Evolutionary conservation across 2,888 invertebrate species (phyloP).

Genomic region (Beris chalybata): DNA sequence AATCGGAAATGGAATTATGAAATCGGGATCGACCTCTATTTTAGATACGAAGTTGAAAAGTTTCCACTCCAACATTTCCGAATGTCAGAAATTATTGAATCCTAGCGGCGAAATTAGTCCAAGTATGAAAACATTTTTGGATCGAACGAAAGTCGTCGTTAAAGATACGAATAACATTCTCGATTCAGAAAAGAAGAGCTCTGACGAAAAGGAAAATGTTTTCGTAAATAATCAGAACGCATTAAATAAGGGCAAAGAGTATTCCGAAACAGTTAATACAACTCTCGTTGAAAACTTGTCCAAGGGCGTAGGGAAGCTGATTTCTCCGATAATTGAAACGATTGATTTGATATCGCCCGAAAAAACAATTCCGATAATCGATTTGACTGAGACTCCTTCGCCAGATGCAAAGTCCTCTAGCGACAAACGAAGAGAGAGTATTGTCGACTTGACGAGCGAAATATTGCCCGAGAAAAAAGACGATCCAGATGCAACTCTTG

Average conservation of each 20-base stretch:
- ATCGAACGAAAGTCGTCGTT: conserved; percentile 52
- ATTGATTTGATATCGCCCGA: conserved; percentile 55
- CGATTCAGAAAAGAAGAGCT: conserved; percentile 28
- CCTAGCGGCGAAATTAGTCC: conserved; percentile 72
- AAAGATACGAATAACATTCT: conserved; percentile 28
- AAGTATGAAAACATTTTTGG: conserved; percentile 70
- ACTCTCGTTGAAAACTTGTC: conserved; percentile 48
- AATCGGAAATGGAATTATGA: conserved; percentile 70
- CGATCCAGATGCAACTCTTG: not conserved
- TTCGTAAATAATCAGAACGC: conserved; percentile 55
- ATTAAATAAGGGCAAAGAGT: conserved; percentile 54
- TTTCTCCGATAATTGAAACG: conserved; percentile 50
- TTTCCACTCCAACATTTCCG: conserved; percentile 82
- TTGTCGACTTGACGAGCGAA: conserved; percentile 39
- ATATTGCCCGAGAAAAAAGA: conserved; percentile 15
- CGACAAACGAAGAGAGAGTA: conserved; percentile 23
- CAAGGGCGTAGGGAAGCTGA: conserved; percentile 39
- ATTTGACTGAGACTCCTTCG: conserved; percentile 50
- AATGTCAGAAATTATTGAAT: conserved; percentile 83
- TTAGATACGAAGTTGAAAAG: conserved; percentile 83
- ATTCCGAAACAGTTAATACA: conserved; percentile 51
- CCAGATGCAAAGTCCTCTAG: conserved; percentile 42
- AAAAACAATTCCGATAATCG: conserved; percentile 48
- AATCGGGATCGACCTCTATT: conserved; percentile 81
- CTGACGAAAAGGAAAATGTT: conserved; percentile 52